Conservation (phyloP, 2,113 vertebrate genomes). For the Bambusicola thoracicus region DNA sequence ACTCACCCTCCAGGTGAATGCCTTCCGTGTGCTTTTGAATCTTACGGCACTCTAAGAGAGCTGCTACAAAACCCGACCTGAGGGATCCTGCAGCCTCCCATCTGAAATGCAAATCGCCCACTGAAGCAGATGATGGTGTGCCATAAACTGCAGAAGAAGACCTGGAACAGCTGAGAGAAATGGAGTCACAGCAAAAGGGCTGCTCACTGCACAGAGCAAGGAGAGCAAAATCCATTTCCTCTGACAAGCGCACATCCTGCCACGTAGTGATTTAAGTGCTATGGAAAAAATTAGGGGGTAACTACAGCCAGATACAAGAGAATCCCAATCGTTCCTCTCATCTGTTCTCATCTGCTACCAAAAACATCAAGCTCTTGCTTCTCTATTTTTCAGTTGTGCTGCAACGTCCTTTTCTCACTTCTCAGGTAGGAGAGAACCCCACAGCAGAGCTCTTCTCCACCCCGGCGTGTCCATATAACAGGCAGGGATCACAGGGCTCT, state of each 20-base stretch:
- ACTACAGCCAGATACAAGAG: background rate
- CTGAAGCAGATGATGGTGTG: slow-evolving; percentile 66
- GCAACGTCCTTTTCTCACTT: background rate
- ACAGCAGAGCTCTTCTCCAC: background rate
- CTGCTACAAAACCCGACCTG: background rate
- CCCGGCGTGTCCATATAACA: background rate
- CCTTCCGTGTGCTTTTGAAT: background rate
- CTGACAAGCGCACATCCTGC: background rate
- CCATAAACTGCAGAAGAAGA: slow-evolving; percentile 62
- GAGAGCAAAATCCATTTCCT: slow-evolving; percentile 23
- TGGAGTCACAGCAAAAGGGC: slow-evolving; percentile 67
- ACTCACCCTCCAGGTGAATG: background rate
- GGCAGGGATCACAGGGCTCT: background rate
- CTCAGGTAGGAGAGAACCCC: background rate
- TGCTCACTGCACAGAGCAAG: background rate
- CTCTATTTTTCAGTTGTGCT: slow-evolving; percentile 17
- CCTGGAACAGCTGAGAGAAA: slow-evolving; percentile 40
- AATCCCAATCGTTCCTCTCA: background rate
- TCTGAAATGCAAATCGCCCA: slow-evolving; percentile 66
- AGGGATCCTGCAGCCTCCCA: background rate
- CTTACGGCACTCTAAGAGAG: background rate
- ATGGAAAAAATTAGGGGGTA: background rate
- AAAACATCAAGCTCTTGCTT: background rate
- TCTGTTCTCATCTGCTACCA: background rate
- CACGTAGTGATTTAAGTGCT: background rate